Evolutionary conservation across 2,797 vertebrate species (phyloP).

Genomic region (Pantherophis alleghaniensis): DNA sequence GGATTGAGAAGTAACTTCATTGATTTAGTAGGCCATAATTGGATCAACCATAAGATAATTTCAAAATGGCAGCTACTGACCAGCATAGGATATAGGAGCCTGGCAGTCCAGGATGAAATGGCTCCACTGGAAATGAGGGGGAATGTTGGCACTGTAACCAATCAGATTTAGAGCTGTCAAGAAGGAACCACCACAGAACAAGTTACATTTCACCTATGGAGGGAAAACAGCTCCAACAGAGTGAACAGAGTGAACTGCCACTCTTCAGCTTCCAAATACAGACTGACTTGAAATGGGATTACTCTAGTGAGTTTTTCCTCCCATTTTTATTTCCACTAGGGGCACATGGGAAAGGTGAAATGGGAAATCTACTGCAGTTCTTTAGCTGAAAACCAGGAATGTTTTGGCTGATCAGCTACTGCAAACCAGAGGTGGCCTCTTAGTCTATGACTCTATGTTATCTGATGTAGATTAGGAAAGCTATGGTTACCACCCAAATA

Average conservation of each 20-base stretch:
- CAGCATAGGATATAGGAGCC: not conserved
- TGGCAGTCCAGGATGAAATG: not conserved
- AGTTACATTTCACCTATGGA: not conserved
- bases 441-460: not conserved
- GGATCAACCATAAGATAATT: not conserved
- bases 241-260: not conserved
- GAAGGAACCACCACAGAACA: not conserved
- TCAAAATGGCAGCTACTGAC: not conserved
- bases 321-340: not conserved
- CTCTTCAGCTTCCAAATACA: not conserved
- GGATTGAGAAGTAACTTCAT: not conserved
- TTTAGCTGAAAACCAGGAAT: not conserved
- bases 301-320: not conserved
- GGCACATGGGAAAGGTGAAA: not conserved
- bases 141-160: not conserved
- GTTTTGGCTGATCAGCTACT: not conserved
- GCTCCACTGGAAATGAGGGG: not conserved
- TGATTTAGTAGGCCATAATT: not conserved
- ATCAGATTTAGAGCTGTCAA: not conserved
- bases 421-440: not conserved
- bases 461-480: not conserved
- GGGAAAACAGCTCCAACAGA: not conserved
- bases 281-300: not conserved
- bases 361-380: not conserved
- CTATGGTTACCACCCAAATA: not conserved